Conservation (phyloP, 2,113 vertebrate genomes). For the Psephotus haematonotus region DNA sequence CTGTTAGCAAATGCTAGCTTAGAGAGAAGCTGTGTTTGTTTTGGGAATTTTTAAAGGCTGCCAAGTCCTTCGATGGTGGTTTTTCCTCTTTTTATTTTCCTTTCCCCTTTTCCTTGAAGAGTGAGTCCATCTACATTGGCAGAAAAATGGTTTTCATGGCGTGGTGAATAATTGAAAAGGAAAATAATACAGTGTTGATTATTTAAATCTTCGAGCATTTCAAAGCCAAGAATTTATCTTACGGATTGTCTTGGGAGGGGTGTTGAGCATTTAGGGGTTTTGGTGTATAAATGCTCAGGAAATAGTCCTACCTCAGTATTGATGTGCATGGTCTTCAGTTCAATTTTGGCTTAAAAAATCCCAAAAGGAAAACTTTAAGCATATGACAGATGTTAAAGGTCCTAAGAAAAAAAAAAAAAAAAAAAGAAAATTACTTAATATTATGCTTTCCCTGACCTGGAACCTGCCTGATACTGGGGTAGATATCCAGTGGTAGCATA, state of each 20-base stretch:
- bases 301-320: not conserved
- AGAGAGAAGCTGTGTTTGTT: not conserved
- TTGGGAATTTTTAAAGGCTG: conserved; percentile 1
- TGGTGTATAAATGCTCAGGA: not conserved
- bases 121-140: not conserved
- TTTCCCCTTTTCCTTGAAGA: not conserved
- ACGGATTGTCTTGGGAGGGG: not conserved
- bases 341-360: not conserved
- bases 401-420: not conserved
- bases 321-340: not conserved
- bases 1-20: not conserved
- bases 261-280: not conserved
- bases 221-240: conserved; percentile 10
- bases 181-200: not conserved
- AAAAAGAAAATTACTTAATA: not conserved
- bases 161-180: not conserved
- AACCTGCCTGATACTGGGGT: not conserved
- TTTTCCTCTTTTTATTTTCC: not conserved
- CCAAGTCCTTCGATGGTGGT: not conserved
- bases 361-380: not conserved
- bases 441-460: not conserved
- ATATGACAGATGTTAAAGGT: not conserved
- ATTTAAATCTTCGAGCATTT: not conserved
- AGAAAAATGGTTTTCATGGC: not conserved
- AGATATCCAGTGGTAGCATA: not conserved